These are phyloP conservation scores for Axis porcinus DNA, from an alignment of 2,113 vertebrate genomes.

Conservation along the genomic window DNA sequence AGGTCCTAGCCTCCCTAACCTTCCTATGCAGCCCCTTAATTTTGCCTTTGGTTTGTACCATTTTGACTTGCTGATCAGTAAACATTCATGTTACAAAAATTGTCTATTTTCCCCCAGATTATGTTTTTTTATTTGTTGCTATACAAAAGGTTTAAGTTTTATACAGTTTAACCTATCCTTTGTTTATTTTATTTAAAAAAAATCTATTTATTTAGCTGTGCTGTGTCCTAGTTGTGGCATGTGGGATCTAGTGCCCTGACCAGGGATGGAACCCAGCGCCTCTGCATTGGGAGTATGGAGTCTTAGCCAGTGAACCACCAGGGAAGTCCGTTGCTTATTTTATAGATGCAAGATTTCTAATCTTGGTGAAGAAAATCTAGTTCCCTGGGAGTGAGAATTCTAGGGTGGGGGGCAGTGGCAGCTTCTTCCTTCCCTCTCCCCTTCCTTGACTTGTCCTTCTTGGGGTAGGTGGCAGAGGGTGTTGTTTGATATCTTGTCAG, in stretches of 20 bases:
- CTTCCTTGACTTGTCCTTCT: not conserved
- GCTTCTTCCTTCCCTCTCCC: not conserved
- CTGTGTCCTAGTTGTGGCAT: not conserved
- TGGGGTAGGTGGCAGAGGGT: not conserved
- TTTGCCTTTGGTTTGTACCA: not conserved
- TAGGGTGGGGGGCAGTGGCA: not conserved
- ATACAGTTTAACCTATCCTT: not conserved
- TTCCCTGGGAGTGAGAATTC: not conserved
- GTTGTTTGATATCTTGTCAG: not conserved
- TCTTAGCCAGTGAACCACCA: not conserved
- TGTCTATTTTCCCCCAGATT: not conserved
- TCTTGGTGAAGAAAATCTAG: not conserved
- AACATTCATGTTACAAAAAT: not conserved
- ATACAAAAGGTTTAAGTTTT: not conserved
- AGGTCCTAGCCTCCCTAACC: not conserved
- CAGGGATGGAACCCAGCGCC: not conserved
- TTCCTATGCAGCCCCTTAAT: not conserved
- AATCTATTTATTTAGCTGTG: not conserved
- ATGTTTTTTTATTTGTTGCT: not conserved
- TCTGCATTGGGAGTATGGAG: not conserved
- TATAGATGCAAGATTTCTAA: not conserved
- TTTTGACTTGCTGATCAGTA: not conserved
- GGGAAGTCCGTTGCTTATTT: not conserved
- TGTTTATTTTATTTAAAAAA: not conserved
- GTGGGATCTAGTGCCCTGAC: not conserved